Evolutionary conservation across 2,797 vertebrate genomes (phyloP).

Genomic region (Sebastes flavidus): DNA sequence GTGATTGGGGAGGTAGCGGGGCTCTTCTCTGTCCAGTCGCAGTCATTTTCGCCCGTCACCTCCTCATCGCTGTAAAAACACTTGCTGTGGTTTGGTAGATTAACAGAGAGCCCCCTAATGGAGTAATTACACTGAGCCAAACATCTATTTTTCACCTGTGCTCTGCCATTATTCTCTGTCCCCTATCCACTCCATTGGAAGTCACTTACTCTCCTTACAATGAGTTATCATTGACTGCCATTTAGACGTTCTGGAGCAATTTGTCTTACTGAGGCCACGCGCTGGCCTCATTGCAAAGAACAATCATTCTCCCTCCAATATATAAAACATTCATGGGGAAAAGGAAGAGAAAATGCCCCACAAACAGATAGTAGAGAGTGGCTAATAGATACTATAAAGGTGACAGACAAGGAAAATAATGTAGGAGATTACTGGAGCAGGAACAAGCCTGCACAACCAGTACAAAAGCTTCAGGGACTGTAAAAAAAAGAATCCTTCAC

Average conservation of each 20-base stretch:
- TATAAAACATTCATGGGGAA: conserved; percentile 92
- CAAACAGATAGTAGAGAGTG: conserved; percentile 83
- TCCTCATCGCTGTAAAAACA: conserved; percentile 82
- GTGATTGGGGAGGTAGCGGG: conserved; percentile 71
- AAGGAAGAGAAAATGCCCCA: conserved; percentile 82
- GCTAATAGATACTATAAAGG: conserved; percentile 84
- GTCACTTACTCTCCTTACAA: conserved; percentile 95
- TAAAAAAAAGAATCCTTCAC: conserved; percentile 43
- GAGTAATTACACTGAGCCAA: conserved; percentile 89
- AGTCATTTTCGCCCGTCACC: conserved; percentile 78
- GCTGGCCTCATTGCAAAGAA: conserved; percentile 91
- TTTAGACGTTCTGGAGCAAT: conserved; percentile 92
- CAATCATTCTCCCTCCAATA: conserved; percentile 94
- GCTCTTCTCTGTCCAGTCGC: conserved; percentile 73
- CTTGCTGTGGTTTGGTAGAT: conserved; percentile 83
- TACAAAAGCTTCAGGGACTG: conserved; percentile 72
- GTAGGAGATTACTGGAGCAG: conserved; percentile 79
- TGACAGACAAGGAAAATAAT: conserved; percentile 85
- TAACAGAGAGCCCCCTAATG: conserved; percentile 88
- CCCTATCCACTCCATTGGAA: conserved; percentile 94
- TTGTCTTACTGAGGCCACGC: conserved; percentile 95
- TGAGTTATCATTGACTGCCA: conserved; percentile 99
- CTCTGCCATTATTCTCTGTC: conserved; percentile 93
- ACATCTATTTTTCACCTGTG: conserved; percentile 92
- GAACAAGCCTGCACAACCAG: conserved; percentile 66